Evolutionary conservation across 2,888 invertebrate species (phyloP).

Genomic region (Tetragnatha montana): DNA sequence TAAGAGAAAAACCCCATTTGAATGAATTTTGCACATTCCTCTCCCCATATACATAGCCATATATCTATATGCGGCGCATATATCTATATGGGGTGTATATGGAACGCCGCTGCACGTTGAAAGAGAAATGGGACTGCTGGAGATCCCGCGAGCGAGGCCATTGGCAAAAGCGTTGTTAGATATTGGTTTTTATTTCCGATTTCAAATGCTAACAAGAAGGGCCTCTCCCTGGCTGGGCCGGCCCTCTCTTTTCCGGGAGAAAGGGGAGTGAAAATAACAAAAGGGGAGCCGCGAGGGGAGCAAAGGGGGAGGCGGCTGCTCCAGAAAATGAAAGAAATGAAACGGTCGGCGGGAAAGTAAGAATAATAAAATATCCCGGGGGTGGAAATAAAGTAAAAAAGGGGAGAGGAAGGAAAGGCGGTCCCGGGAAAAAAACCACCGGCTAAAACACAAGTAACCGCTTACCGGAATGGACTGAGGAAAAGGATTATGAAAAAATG

Average conservation of each 20-base stretch:
- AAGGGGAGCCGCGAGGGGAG: conserved; percentile 5
- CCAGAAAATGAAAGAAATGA: conserved; percentile 68
- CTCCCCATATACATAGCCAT: conserved; percentile 62
- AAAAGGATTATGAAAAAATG: conserved; percentile 40
- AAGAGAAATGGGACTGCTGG: conserved; percentile 52
- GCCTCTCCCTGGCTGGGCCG: conserved; percentile 30
- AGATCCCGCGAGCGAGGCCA: conserved; percentile 43
- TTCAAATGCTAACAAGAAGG: conserved; percentile 69
- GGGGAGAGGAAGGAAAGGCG: neutral
- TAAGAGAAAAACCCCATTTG: conserved; percentile 58
- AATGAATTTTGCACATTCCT: conserved; percentile 70
- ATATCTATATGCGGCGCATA: conserved; percentile 23
- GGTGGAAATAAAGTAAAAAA: neutral
- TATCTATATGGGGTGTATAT: conserved; percentile 33
- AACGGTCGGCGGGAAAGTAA: conserved; percentile 51
- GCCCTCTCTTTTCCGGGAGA: neutral
- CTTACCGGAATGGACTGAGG: conserved; percentile 27
- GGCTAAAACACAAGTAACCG: conserved; percentile 45
- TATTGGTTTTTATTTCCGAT: conserved; percentile 71
- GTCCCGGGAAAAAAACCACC: conserved; percentile 13
- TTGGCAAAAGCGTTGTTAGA: conserved; percentile 58
- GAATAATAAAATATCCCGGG: neutral
- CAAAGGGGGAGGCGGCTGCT: conserved; percentile 34
- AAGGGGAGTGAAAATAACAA: conserved; percentile 9
- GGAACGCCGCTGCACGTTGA: conserved; percentile 38